Evolutionary conservation across 2,797 vertebrate genomes (phyloP).

Genomic region (Thripadectes ignobilis): DNA sequence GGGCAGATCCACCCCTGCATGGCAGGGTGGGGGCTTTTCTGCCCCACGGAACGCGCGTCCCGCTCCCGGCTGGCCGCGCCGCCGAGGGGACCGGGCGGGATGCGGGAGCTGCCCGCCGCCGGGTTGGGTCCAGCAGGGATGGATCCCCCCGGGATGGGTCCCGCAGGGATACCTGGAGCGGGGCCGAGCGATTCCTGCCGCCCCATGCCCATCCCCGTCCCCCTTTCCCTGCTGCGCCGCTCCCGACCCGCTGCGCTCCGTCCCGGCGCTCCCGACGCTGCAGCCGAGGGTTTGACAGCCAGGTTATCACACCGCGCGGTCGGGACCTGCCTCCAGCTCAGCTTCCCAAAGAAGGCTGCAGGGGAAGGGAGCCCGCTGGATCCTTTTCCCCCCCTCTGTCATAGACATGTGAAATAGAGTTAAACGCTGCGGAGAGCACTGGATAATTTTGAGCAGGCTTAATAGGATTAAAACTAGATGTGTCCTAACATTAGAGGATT

Average conservation of each 20-base stretch:
- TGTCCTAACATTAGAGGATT: slow-evolving; percentile 6
- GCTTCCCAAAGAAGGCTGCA: neutral
- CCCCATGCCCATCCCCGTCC: neutral
- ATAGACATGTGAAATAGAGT: neutral
- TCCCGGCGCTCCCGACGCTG: neutral
- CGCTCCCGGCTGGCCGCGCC: rapidly evolving
- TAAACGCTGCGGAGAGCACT: neutral
- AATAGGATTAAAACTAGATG: slow-evolving; percentile 63
- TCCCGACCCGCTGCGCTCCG: neutral
- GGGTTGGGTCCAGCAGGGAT: neutral
- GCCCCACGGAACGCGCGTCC: rapidly evolving
- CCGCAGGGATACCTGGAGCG: neutral
- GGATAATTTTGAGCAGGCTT: slow-evolving; percentile 45
- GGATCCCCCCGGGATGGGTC: neutral
- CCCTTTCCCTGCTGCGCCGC: neutral
- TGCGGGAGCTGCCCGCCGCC: neutral
- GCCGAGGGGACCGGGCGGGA: neutral
- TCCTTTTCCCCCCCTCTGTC: neutral
- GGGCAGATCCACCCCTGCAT: rapidly evolving
- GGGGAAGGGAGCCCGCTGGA: neutral
- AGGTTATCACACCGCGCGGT: rapidly evolving
- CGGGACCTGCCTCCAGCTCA: neutral
- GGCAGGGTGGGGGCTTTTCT: rapidly evolving
- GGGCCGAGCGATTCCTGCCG: neutral
- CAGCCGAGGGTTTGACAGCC: neutral